Base-by-base conservation (phyloP, 2,797 vertebrate species). In the Botia kubotai region DNA sequence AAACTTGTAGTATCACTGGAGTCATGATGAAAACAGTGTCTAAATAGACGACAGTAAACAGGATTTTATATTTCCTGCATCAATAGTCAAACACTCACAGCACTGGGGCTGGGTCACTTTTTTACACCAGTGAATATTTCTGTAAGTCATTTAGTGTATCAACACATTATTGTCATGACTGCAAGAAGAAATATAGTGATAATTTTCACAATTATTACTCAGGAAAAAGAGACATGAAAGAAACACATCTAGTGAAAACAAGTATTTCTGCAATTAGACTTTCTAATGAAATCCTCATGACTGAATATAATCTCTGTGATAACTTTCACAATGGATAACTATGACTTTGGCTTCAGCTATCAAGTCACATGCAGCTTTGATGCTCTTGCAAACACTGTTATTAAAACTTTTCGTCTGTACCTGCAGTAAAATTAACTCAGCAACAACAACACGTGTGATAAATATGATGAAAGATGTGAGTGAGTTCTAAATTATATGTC, bases 401-500 rank as follows among this genome's bases (percentile, higher is more conserved):
- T 77, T 77, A 77, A 43, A 46, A n/a, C 23, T 46, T 55, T 55
- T 57, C 8, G 2, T 26, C 33, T 14, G 3, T 58, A 58, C 3
- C 1, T 12, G 19, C 21, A 48, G 21, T 29, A 48, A 77, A 77
- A 58, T 55, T 1, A 77, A 77, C 33, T 19, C 29, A 46, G 68
- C 33, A 5, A 33, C 75, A 46, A 46, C 29, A 57, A 46, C 36
- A 57, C 16, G 26, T 46, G 10, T 57, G 52, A 68, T 68, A 77
- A 11, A 60, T 26, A 10, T 29, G 57, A 74, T 62, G 72, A 74
- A 26, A 74, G 21, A 77, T 46, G 21, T 19, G 65, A 57, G 65
- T 16, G 10, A 69, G 58, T 77, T 68, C 6, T 7, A 77, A 77
- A 77, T 68, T 1, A 77, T 29, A 58, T n/a, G 36, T 58, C 68